Conservation (phyloP, 2,113 vertebrate genomes). For the Mastomys coucha region DNA sequence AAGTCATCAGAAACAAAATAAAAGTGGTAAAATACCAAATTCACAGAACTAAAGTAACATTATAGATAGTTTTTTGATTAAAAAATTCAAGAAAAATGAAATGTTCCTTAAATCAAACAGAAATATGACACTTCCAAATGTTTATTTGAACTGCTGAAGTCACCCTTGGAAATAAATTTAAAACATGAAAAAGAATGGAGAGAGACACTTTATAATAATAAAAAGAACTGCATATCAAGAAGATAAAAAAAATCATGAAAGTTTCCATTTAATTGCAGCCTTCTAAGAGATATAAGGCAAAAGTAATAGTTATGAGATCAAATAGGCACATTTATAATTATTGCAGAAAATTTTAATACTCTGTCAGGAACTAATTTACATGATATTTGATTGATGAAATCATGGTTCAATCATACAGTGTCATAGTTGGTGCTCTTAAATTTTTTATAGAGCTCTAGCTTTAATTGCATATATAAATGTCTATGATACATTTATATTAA, state of each 20-base stretch:
- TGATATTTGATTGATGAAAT: background rate
- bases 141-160: background rate
- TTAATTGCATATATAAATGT: background rate
- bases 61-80: background rate
- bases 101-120: background rate
- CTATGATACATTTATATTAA: background rate
- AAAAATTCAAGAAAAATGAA: background rate
- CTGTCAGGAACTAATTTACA: background rate
- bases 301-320: background rate
- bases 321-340: background rate
- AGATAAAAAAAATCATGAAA: slow-evolving; percentile 3
- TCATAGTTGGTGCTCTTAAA: background rate
- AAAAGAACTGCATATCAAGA: background rate
- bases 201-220: background rate
- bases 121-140: background rate
- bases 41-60: background rate
- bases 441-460: background rate
- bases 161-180: background rate
- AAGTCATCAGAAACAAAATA: background rate
- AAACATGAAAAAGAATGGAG: background rate
- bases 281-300: background rate
- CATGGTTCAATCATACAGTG: background rate
- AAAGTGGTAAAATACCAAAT: background rate
- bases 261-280: background rate
- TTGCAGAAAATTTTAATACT: background rate